Evolutionary conservation across 2,113 vertebrate genomes (phyloP).

Genomic region (Epinephelus lanceolatus): DNA sequence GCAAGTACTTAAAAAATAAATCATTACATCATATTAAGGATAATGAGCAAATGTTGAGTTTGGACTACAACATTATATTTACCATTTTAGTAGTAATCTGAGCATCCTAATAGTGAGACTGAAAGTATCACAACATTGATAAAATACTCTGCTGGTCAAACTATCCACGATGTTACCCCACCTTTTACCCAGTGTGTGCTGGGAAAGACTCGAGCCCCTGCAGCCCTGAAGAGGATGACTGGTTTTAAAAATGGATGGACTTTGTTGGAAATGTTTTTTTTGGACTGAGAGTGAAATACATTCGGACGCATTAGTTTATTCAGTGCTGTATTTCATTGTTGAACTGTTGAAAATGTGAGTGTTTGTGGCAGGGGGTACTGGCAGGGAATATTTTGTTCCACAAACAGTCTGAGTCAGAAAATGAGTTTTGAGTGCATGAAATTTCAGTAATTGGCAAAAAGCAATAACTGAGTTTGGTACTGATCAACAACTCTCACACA

Average conservation of each 20-base stretch:
- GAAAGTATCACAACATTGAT: not conserved
- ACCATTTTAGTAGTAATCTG: not conserved
- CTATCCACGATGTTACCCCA: not conserved
- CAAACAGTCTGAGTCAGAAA: slow-evolving; percentile 12
- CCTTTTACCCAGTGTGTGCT: not conserved
- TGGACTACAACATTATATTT: not conserved
- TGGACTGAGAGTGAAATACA: not conserved
- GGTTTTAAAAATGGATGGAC: slow-evolving; percentile 17
- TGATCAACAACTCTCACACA: slow-evolving; percentile 38
- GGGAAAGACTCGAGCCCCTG: not conserved
- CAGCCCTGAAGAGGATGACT: slow-evolving; percentile 8
- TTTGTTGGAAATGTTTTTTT: slow-evolving; percentile 12
- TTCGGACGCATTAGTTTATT: slow-evolving; percentile 35
- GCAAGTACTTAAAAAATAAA: not conserved
- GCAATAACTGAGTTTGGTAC: not conserved
- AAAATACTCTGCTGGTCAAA: not conserved
- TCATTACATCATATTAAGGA: not conserved
- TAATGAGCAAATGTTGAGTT: not conserved
- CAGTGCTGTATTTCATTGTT: not conserved
- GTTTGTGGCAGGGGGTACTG: not conserved
- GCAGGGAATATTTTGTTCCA: slow-evolving; percentile 19
- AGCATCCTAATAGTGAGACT: not conserved
- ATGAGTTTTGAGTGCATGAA: slow-evolving; percentile 28
- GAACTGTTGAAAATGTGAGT: not conserved
- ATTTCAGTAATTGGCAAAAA: slow-evolving; percentile 25